A percentile compares a stretch with the other conserved stretches of the same genome.
Evolutionary conservation across 2,888 invertebrate genomes (phyloP).

Genomic region (Drosophila borealis): DNA sequence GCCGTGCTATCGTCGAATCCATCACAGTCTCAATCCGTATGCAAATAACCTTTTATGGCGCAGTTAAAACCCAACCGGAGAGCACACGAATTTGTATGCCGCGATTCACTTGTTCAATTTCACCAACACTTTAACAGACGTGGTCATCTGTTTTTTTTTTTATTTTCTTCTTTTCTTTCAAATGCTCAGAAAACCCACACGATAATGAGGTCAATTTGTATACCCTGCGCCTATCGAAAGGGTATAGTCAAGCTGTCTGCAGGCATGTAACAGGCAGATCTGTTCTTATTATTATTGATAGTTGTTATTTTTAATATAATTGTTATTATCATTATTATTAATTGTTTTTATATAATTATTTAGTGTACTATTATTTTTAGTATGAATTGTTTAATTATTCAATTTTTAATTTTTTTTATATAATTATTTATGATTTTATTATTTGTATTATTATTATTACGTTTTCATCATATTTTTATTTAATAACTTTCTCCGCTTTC

Average conservation of each 20-base stretch:
- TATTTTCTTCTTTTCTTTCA: conserved; percentile 11
- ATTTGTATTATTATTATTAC: not conserved
- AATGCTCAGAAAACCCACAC: conserved; percentile 65
- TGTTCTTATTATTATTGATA: not conserved
- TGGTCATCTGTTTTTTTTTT: conserved; percentile 41
- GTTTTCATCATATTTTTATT: no score
- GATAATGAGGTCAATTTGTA: conserved; percentile 70
- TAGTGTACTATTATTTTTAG: no score
- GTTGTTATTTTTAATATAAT: not conserved
- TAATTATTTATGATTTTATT: not conserved
- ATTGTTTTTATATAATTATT: not conserved
- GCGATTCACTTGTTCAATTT: conserved; percentile 40
- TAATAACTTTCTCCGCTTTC: no score
- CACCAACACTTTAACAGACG: conserved; percentile 30
- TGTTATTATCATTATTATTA: not conserved
- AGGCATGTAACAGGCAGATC: not conserved
- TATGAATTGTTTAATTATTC: not conserved
- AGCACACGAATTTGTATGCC: conserved; percentile 36
- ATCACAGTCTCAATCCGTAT: conserved; percentile 10
- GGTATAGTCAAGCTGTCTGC: conserved; percentile 2
- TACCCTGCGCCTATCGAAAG: conserved; percentile 27
- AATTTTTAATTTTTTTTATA: not conserved
- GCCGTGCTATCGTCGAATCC: not conserved
- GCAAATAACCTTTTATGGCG: conserved; percentile 27
- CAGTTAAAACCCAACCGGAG: conserved; percentile 6